Conservation (phyloP, 1,140 invertebrate species). For the Drosophila pectinifera region DNA sequence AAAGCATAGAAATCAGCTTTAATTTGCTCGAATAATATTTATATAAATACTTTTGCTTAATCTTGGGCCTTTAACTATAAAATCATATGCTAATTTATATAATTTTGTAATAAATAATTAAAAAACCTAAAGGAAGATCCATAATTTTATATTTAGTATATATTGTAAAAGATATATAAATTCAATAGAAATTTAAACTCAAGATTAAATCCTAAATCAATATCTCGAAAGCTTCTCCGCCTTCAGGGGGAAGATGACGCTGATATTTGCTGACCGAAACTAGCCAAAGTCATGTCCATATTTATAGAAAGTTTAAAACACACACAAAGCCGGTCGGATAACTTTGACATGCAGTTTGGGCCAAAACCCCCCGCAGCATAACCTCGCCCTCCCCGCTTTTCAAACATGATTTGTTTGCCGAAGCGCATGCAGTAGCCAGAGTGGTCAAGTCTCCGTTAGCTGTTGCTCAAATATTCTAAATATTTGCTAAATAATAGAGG, state of each 20-base stretch:
- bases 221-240: neutral
- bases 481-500: constrained; percentile 83
- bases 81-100: too few relatives aligned
- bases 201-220: neutral
- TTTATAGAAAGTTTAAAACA: constrained; percentile 77
- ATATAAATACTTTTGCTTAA: neutral
- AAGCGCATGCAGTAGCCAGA: constrained; percentile 79
- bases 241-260: constrained; percentile 4
- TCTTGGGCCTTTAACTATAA: too few relatives aligned
- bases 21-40: neutral
- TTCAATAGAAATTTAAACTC: neutral
- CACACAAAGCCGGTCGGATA: constrained; percentile 33
- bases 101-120: too few relatives aligned
- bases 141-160: too few relatives aligned
- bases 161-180: too few relatives aligned
- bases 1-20: neutral
- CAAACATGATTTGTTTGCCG: constrained; percentile 74
- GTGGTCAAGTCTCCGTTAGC: constrained; percentile 63
- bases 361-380: constrained; percentile 7
- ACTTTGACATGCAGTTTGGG: constrained; percentile 57
- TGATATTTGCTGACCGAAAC: constrained; percentile 30
- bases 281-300: constrained; percentile 59
- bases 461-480: constrained; percentile 80
- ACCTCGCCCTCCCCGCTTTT: constrained; percentile 8
- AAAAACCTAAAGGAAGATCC: too few relatives aligned